These are phyloP conservation scores for Echeneis naucrates DNA, from an alignment of 2,797 vertebrate species.

Conservation along the genomic window DNA sequence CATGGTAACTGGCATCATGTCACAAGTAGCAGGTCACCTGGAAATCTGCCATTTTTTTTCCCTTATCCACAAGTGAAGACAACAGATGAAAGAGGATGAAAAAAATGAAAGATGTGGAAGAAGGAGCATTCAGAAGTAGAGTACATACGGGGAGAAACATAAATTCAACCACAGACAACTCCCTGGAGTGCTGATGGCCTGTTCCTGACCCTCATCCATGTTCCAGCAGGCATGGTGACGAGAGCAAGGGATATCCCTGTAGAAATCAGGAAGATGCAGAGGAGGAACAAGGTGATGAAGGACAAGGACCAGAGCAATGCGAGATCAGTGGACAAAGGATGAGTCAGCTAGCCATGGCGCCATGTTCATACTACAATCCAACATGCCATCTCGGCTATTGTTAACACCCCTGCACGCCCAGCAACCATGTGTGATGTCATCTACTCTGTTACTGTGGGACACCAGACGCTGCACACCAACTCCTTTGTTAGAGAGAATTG, in stretches of 20 bases:
- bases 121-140: slow-evolving; percentile 9
- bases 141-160: slow-evolving; percentile 26
- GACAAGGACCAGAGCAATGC: neutral
- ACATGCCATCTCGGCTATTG: no score
- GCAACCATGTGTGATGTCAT: no score
- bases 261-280: no score
- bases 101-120: neutral
- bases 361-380: no score
- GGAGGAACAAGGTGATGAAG: no score
- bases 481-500: no score
- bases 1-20: slow-evolving; percentile 81
- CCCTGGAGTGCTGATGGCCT: slow-evolving; percentile 41
- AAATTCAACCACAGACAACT: slow-evolving; percentile 24
- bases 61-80: slow-evolving; percentile 18
- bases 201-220: slow-evolving; percentile 39
- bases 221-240: slow-evolving; percentile 1
- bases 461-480: no score
- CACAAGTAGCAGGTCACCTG: slow-evolving; percentile 80
- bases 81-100: neutral
- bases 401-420: no score
- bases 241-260: neutral
- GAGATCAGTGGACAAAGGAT: neutral
- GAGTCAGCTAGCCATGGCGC: neutral
- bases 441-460: no score
- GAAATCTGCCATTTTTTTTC: slow-evolving; percentile 66